Evolutionary conservation across 2,797 vertebrate species (phyloP).

Genomic region (Syngnathus rostellatus): DNA sequence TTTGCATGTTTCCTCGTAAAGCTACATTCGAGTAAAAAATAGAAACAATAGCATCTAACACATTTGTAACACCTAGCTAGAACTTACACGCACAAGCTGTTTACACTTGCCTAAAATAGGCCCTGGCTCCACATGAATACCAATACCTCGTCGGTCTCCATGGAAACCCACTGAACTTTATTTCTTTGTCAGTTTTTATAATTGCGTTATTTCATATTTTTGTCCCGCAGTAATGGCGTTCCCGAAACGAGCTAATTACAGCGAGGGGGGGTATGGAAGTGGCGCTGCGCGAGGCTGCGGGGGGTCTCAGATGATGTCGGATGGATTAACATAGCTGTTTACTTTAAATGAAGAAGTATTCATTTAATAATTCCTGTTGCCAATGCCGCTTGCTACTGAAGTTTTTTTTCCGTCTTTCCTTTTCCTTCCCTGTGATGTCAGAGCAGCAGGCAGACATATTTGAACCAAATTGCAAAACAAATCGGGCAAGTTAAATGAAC

Average conservation of each 20-base stretch:
- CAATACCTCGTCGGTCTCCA: neutral
- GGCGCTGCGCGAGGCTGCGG: slow-evolving; percentile 46
- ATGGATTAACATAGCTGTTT: slow-evolving; percentile 62
- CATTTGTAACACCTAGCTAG: neutral
- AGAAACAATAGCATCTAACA: neutral
- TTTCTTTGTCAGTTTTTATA: slow-evolving; percentile 4
- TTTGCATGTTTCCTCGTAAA: too few relatives aligned
- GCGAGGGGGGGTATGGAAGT: slow-evolving; percentile 32
- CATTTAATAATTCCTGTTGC: slow-evolving; percentile 57
- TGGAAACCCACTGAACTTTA: slow-evolving; percentile 1
- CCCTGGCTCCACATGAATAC: neutral
- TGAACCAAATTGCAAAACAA: too few relatives aligned
- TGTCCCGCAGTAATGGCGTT: slow-evolving; percentile 53
- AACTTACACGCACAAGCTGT: neutral
- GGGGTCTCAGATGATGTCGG: slow-evolving; percentile 58
- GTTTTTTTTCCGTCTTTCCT: slow-evolving; percentile 4
- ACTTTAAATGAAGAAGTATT: slow-evolving; percentile 53
- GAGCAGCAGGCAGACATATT: slow-evolving; percentile 2
- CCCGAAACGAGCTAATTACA: slow-evolving; percentile 67
- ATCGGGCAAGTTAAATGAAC: neutral
- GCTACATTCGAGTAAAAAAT: too few relatives aligned
- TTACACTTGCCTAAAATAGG: neutral
- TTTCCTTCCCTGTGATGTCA: slow-evolving; percentile 5
- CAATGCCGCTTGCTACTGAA: slow-evolving; percentile 30
- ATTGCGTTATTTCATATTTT: slow-evolving; percentile 35